Evolutionary conservation across 2,113 vertebrate genomes (phyloP), one percentile per base, ranked within the genome.

Genomic region (rabbit (Oryctolagus cuniculus)): DNA sequence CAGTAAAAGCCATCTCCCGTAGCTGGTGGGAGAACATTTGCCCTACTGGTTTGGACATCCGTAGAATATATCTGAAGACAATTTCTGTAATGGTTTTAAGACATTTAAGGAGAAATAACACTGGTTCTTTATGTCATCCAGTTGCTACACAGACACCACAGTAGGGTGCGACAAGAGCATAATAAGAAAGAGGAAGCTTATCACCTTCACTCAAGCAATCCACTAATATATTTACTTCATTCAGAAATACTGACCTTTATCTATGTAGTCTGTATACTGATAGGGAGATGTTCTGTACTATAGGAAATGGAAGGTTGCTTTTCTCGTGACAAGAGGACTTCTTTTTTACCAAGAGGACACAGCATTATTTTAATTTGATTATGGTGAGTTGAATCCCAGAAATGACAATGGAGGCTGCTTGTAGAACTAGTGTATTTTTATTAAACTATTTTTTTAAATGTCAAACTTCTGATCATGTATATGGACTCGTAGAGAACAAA

Each of bases 321-420:
- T 97, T 95, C 91, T 91, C 90, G 93, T 92, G 74, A 96, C 96
- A 88, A 75, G 96, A 98, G 93, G 87, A 89, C 90, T 89, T 86
- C 93, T 95, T 91, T 96, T 93, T 96, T 96, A 97, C 83, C 36
- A 73, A 93, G 94, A 93, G 79, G 93, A 95, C 73, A 96, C 80
- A 96, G 94, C 91, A 77, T 98, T 98, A 95, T 98, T 98, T 98
- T 98, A 97, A 87, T 95, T 96, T 91, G 91, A 97, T 97, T 96
- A 95, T 93, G 69, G 69, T 97, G 97, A 98, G 49, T 97, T 96
- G 96, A 97, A 92, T 97, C 96, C 97, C 95, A 97, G 93, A 97
- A 95, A 96, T 96, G 97, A 97, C 97, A 96, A 58, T 84, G 75
- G 98, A 88, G 96, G 93, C 98, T 98, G 97, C 97, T 98, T 98